Conservation (phyloP, 2,113 vertebrate genomes). For the Phasianus colchicus region DNA sequence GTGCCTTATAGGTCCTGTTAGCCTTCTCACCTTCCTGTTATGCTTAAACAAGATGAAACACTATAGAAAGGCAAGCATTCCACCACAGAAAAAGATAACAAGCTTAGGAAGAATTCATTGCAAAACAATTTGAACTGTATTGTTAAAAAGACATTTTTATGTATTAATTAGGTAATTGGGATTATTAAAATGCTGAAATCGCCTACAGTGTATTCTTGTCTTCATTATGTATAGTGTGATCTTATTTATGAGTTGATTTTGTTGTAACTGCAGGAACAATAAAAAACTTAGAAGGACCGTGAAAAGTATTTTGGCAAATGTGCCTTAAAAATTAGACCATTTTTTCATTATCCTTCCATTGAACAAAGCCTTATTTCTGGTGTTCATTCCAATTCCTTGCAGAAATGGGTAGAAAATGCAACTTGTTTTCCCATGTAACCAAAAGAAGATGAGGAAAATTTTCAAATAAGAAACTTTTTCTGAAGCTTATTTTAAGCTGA, state of each 20-base stretch:
- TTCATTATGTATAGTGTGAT: neutral
- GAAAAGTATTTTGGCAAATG: neutral
- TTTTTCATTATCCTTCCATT: neutral
- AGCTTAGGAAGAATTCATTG: neutral
- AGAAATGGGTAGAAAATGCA: neutral
- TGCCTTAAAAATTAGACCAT: neutral
- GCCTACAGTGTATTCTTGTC: neutral
- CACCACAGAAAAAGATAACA: neutral
- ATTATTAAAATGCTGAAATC: neutral
- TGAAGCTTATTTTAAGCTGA: neutral
- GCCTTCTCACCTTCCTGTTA: neutral
- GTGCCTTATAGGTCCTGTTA: neutral
- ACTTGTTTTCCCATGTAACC: neutral
- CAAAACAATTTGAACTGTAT: neutral
- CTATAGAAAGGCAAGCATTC: rapidly evolving
- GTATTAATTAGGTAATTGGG: neutral
- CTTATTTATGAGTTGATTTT: neutral
- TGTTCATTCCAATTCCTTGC: neutral
- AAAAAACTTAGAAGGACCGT: neutral
- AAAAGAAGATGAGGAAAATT: neutral
- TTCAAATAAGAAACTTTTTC: neutral
- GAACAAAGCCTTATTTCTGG: neutral
- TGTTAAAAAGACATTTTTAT: neutral
- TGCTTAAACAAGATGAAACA: neutral
- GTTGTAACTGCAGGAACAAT: neutral